Conservation (phyloP, 1,140 invertebrate genomes). For the Popillia japonica region DNA sequence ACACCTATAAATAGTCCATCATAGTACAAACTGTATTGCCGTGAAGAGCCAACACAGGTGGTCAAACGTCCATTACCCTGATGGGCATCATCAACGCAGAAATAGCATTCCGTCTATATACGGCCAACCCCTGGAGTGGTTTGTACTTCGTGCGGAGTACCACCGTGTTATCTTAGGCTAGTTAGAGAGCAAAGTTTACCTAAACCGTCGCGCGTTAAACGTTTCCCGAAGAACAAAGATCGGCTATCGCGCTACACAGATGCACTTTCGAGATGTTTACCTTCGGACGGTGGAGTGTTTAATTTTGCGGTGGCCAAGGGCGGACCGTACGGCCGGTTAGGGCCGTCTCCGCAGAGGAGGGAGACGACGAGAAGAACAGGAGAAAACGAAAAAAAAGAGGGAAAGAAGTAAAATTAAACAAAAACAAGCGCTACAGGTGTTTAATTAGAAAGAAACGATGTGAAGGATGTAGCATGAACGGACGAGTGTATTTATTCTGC, state of each 20-base stretch:
- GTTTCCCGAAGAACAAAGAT: not conserved
- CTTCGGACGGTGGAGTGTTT: conserved; percentile 14
- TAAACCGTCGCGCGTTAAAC: conserved; percentile 9
- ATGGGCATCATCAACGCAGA: not conserved
- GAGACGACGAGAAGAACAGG: not conserved
- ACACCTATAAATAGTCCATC: conserved; percentile 27
- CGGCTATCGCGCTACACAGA: conserved; percentile 11
- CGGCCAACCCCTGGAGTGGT: conserved; percentile 3
- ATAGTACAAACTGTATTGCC: conserved; percentile 17
- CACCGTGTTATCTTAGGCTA: conserved; percentile 24
- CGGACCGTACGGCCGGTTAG: not conserved
- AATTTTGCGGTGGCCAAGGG: conserved; percentile 6
- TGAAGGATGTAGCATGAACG: not conserved
- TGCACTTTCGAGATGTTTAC: conserved; percentile 24
- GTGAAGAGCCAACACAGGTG: conserved; percentile 24
- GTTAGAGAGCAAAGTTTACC: conserved; percentile 31
- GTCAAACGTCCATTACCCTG: not conserved
- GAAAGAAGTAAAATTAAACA: conserved; percentile 33
- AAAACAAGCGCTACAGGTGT: conserved; percentile 31
- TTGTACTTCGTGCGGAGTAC: not conserved
- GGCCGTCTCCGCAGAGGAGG: not conserved
- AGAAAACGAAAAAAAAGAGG: not conserved
- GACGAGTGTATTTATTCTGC: conserved; percentile 2
- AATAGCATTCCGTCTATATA: not conserved
- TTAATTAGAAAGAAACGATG: conserved; percentile 26